These are phyloP conservation scores for Nycticebus coucang DNA, from an alignment of 2,113 vertebrate genomes.

Conservation along the genomic window DNA sequence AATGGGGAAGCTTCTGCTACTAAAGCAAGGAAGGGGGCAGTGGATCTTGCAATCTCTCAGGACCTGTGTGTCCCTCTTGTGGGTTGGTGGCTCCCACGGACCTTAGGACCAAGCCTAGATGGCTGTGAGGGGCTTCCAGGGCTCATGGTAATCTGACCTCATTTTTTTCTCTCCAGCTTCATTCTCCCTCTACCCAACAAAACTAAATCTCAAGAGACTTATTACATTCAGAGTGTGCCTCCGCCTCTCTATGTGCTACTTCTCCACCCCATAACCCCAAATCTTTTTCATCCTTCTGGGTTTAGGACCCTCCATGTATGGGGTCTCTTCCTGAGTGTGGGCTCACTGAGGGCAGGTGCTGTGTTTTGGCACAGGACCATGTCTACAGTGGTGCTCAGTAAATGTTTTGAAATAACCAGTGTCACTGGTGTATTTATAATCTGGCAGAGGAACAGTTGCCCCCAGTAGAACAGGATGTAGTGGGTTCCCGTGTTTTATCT, in stretches of 20 bases:
- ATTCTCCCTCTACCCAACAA: neutral
- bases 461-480: neutral
- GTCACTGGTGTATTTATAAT: neutral
- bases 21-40: neutral
- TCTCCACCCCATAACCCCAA: neutral
- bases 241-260: neutral
- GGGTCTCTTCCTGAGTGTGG: neutral
- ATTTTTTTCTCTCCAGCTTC: neutral
- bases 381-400: neutral
- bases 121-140: neutral
- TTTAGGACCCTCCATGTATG: neutral
- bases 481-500: neutral
- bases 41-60: neutral
- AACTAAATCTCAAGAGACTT: neutral
- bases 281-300: neutral
- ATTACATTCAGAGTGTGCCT: neutral
- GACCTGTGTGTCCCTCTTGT: neutral
- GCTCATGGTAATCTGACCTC: neutral
- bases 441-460: neutral
- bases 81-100: neutral
- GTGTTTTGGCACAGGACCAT: neutral
- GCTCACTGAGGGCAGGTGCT: neutral
- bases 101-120: neutral
- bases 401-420: neutral
- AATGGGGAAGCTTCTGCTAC: neutral